Percentiles rank a stretch among this genome's conserved stretches.
phyloP scores from a whole-genome alignment of 2,797 vertebrate genomes.

The Acipenser ruthenus region DNA sequence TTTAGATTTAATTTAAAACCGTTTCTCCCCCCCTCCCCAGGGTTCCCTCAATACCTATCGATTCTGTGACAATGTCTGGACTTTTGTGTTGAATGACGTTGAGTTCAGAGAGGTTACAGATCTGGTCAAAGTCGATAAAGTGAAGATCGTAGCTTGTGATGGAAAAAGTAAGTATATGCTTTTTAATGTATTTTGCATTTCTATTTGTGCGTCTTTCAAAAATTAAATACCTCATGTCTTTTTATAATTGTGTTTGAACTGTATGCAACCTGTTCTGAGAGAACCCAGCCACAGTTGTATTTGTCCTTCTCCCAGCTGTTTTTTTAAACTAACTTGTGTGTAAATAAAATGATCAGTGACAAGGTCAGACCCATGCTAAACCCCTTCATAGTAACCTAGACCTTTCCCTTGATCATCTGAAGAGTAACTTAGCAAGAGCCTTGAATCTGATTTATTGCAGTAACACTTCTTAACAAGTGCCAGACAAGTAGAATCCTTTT shows the following conservation, averaged over 20 bases:
- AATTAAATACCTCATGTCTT: slow-evolving; percentile 4
- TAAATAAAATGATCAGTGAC: no score
- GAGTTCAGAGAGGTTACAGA: slow-evolving; percentile 97
- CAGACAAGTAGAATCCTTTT: no score
- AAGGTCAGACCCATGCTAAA: no score
- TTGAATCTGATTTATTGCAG: no score
- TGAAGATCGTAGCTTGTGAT: slow-evolving; percentile 96
- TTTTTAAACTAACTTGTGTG: background rate
- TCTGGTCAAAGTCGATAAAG: slow-evolving; percentile 96
- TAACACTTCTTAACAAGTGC: no score
- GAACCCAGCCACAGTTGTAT: background rate
- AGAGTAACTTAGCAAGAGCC: no score
- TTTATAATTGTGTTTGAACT: background rate
- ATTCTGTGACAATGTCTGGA: slow-evolving; percentile 98
- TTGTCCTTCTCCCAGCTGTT: background rate
- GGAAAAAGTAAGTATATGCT: slow-evolving; percentile 84
- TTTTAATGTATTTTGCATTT: slow-evolving; percentile 13
- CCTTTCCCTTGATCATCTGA: no score
- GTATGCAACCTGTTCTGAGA: background rate
- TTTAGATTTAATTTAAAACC: no score
- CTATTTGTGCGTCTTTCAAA: background rate
- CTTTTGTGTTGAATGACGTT: slow-evolving; percentile 93
- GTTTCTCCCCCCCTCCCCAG: slow-evolving; percentile 48
- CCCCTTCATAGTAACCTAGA: no score
- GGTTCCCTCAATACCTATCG: slow-evolving; percentile 95